These are phyloP conservation scores for Platycheirus rosarum DNA, from an alignment of 2,888 invertebrate genomes.

Conservation along the genomic window DNA sequence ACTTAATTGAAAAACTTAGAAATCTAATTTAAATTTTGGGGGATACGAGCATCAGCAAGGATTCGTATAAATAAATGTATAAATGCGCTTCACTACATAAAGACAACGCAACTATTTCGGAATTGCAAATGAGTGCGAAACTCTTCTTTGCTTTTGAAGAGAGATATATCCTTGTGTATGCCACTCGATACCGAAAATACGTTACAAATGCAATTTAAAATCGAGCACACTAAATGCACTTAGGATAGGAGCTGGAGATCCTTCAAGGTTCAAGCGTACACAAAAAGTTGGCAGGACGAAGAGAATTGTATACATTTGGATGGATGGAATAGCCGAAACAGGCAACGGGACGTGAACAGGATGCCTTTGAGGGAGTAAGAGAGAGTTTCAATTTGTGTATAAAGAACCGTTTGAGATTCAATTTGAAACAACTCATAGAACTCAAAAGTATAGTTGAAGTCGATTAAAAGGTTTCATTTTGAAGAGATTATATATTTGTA, in stretches of 20 bases:
- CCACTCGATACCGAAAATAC: constrained; percentile 52
- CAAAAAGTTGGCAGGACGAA: constrained; percentile 4
- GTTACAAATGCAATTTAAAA: constrained; percentile 71
- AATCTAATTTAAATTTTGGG: constrained; percentile 64
- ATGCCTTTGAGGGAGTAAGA: constrained; percentile 10
- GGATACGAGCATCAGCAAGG: constrained; percentile 20
- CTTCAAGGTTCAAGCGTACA: constrained; percentile 4
- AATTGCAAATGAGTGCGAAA: constrained; percentile 57
- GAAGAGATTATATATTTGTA: constrained; percentile 8
- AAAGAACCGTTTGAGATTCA: constrained; percentile 62
- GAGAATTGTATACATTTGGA: neutral
- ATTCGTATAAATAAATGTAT: neutral
- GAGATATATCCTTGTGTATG: constrained; percentile 19
- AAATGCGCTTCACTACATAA: neutral
- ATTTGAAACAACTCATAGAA: constrained; percentile 57
- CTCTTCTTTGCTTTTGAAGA: constrained; percentile 31
- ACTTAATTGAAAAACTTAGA: constrained; percentile 72
- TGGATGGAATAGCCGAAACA: neutral
- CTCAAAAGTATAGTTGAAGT: constrained; percentile 52
- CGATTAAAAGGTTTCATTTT: constrained; percentile 39
- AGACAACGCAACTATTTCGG: constrained; percentile 54
- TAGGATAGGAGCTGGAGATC: constrained; percentile 31
- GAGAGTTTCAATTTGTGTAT: constrained; percentile 39
- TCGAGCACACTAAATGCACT: constrained; percentile 61
- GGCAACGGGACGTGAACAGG: neutral